Evolutionary conservation across 2,113 vertebrate species (phyloP).

Genomic region (Regulus satrapa): DNA sequence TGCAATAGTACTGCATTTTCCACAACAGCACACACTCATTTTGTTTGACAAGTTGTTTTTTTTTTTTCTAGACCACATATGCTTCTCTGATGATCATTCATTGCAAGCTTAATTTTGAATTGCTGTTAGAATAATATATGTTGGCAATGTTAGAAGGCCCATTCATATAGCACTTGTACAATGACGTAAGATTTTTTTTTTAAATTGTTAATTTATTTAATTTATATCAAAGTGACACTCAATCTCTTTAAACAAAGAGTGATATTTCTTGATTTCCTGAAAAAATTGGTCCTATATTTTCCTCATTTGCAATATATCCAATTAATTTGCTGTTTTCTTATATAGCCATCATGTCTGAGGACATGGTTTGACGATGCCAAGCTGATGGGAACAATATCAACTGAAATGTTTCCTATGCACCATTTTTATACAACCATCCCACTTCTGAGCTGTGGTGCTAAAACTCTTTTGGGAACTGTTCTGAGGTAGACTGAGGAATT

Average conservation of each 20-base stretch:
- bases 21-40: fast-evolving
- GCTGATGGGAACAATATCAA: neutral
- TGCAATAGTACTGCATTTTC: neutral
- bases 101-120: neutral
- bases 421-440: neutral
- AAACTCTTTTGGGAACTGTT: neutral
- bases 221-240: neutral
- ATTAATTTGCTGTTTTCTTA: neutral
- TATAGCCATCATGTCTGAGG: neutral
- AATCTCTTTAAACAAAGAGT: neutral
- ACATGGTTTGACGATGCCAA: neutral
- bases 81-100: neutral
- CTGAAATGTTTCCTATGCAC: neutral
- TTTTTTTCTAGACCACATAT: neutral
- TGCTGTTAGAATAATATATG: neutral
- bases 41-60: neutral
- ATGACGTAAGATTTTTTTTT: neutral
- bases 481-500: neutral
- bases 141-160: neutral
- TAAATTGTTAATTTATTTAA: neutral
- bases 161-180: neutral
- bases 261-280: neutral
- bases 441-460: neutral
- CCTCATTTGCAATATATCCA: neutral
- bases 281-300: neutral